Conservation (phyloP, 2,113 vertebrate genomes). For the Nothocercus julius region DNA sequence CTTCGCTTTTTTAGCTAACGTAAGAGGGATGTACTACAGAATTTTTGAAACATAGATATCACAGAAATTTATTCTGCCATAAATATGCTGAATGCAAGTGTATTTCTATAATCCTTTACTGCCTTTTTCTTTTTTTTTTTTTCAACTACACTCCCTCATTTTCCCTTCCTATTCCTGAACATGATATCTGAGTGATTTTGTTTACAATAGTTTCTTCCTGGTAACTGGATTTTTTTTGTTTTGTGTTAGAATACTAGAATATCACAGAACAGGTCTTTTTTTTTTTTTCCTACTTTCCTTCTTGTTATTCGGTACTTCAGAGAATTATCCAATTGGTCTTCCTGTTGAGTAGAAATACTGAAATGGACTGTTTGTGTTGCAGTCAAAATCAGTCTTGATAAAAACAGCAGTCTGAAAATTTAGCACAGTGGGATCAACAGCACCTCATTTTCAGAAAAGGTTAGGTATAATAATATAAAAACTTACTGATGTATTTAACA, state of each 20-base stretch:
- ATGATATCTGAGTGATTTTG: neutral
- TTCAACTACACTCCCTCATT: neutral
- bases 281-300: neutral
- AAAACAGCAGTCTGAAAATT: neutral
- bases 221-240: neutral
- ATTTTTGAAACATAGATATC: neutral
- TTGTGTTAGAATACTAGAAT: neutral
- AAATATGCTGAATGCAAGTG: neutral
- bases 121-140: neutral
- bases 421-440: neutral
- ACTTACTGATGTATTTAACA: neutral
- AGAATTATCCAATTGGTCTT: constrained; percentile 9
- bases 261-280: neutral
- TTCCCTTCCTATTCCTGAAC: neutral
- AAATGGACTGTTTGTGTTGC: constrained; percentile 13
- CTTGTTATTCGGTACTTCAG: neutral
- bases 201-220: neutral
- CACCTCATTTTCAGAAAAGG: neutral
- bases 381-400: constrained; percentile 24
- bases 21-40: neutral
- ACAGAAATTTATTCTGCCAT: neutral
- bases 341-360: constrained; percentile 12
- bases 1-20: neutral
- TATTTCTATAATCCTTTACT: neutral
- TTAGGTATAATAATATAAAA: neutral